Evolutionary conservation across 2,797 vertebrate species (phyloP).

Genomic region (Gallinago solitaria): DNA sequence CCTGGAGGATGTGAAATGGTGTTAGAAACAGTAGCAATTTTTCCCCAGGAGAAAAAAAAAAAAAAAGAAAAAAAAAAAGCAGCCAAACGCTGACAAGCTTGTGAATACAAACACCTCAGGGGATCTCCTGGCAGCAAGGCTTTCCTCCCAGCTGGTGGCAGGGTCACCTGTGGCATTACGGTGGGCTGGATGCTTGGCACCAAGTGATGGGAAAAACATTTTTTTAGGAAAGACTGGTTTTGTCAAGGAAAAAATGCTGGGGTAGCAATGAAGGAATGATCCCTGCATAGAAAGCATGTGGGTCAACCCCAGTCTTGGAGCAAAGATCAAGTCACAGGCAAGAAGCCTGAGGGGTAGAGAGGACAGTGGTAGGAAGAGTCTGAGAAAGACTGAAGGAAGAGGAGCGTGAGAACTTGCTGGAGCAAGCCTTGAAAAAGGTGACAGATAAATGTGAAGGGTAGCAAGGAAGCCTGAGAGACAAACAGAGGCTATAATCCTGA

Average conservation of each 20-base stretch:
- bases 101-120: not conserved
- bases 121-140: not conserved
- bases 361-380: not conserved
- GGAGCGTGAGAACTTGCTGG: fast-evolving
- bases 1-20: not conserved
- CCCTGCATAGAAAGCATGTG: fast-evolving
- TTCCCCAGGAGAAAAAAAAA: not conserved
- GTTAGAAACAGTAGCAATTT: not conserved
- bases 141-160: not conserved
- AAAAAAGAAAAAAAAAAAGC: not conserved
- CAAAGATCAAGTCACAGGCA: not conserved
- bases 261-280: fast-evolving
- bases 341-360: not conserved
- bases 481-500: no score
- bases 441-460: not conserved
- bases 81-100: not conserved
- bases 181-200: not conserved
- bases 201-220: fast-evolving
- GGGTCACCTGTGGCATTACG: not conserved
- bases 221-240: not conserved
- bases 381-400: not conserved
- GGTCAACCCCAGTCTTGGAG: not conserved
- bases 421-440: not conserved
- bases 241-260: not conserved
- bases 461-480: not conserved